These are phyloP conservation scores for Trissolcus japonicus DNA, from an alignment of 2,888 invertebrate species.

Conservation along the genomic window DNA sequence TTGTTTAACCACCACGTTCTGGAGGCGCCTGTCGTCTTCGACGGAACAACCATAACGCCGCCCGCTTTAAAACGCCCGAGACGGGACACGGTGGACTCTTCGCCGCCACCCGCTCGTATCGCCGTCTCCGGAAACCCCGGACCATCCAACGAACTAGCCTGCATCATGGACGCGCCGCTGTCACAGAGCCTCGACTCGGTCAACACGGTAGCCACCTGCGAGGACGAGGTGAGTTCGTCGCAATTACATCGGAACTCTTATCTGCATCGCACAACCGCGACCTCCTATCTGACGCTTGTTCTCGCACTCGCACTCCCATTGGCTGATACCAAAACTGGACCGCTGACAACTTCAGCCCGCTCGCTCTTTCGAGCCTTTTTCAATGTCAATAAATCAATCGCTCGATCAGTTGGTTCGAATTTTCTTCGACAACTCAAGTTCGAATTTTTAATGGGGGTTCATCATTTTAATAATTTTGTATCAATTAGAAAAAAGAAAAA, in stretches of 20 bases:
- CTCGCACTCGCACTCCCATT: not conserved
- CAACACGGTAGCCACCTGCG: constrained; percentile 91
- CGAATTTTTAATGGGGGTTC: too few species aligned
- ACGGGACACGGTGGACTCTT: constrained; percentile 76
- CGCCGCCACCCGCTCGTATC: constrained; percentile 75
- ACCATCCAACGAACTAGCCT: constrained; percentile 73
- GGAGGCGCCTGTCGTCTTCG: constrained; percentile 76
- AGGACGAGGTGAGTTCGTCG: constrained; percentile 89
- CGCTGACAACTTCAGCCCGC: too few species aligned
- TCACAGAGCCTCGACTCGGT: constrained; percentile 99
- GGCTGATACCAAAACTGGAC: not conserved
- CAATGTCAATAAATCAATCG: too few species aligned
- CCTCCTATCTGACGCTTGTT: not conserved
- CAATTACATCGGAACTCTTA: not conserved
- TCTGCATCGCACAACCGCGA: not conserved
- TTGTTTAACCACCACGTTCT: constrained; percentile 65
- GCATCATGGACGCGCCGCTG: constrained; percentile 85
- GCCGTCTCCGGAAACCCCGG: constrained; percentile 75
- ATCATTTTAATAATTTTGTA: too few species aligned
- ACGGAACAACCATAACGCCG: constrained; percentile 76
- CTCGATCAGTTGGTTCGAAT: too few species aligned
- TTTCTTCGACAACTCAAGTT: too few species aligned
- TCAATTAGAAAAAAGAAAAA: too few species aligned
- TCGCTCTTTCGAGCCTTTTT: too few species aligned
- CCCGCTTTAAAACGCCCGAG: constrained; percentile 76